phyloP scores from a whole-genome alignment of 2,797 vertebrate species.

The Diceros bicornis region DNA sequence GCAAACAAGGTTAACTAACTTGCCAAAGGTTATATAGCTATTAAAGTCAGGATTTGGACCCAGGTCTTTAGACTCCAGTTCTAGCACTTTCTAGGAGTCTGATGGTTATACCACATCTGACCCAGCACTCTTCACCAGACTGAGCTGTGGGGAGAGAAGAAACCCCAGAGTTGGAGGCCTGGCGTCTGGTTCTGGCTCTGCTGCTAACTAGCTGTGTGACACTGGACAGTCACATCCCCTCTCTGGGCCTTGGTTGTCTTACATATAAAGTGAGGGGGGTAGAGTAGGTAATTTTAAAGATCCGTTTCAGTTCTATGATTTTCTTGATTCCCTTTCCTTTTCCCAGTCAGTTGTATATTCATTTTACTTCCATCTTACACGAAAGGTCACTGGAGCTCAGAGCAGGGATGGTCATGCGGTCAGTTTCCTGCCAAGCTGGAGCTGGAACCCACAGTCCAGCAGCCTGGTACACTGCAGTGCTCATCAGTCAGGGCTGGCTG shows the following conservation, averaged over 20 bases:
- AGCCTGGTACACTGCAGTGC: neutral
- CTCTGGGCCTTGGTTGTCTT: neutral
- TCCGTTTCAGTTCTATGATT: conserved; percentile 18
- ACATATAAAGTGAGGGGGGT: neutral
- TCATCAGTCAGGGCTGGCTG: neutral
- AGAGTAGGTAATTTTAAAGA: neutral
- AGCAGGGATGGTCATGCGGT: neutral
- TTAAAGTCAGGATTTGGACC: neutral
- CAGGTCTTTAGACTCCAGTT: neutral
- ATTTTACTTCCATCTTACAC: conserved; percentile 42
- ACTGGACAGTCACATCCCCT: neutral
- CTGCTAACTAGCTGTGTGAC: neutral
- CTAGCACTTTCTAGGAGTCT: neutral
- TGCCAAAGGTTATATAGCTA: neutral
- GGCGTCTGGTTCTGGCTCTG: neutral
- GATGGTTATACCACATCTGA: neutral
- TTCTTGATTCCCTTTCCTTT: conserved; percentile 53
- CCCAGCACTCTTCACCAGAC: neutral
- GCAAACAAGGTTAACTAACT: neutral
- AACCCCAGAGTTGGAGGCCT: neutral
- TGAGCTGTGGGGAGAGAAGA: neutral
- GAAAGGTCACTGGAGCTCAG: neutral
- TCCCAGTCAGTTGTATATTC: neutral
- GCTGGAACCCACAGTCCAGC: neutral
- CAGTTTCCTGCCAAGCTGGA: conserved; percentile 10